Conservation (phyloP, 2,888 invertebrate species). For the Arctia plantaginis region DNA sequence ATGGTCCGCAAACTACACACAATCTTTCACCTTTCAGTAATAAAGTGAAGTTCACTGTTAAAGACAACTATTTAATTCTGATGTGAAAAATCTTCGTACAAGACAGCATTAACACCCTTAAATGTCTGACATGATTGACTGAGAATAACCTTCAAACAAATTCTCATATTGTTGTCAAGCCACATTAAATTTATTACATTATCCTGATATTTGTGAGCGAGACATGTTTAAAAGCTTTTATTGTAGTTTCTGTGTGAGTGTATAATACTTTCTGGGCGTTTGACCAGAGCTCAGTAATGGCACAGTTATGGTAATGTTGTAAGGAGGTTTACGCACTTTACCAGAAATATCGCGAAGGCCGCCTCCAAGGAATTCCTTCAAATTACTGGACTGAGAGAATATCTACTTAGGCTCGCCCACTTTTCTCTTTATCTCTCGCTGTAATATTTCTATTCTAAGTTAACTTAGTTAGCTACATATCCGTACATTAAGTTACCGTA, state of each 20-base stretch:
- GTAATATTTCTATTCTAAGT: constrained; percentile 48
- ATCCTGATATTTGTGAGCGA: neutral
- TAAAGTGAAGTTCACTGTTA: constrained; percentile 38
- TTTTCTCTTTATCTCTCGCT: constrained; percentile 46
- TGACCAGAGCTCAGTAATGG: constrained; percentile 38
- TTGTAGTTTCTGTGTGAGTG: constrained; percentile 28
- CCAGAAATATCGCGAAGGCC: constrained; percentile 40
- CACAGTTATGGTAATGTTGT: constrained; percentile 46
- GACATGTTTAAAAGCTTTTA: constrained; percentile 11
- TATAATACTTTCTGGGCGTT: constrained; percentile 37
- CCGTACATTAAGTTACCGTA: constrained; percentile 15
- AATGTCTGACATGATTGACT: no score
- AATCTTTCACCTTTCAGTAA: constrained; percentile 33
- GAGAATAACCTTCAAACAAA: no score
- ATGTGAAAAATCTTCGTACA: neutral
- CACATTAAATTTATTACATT: neutral
- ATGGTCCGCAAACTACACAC: constrained; percentile 39
- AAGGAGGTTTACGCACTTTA: constrained; percentile 43
- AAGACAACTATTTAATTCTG: constrained; percentile 12
- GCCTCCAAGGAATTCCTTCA: constrained; percentile 49
- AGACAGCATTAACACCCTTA: neutral
- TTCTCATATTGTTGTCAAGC: neutral
- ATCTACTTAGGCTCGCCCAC: constrained; percentile 41
- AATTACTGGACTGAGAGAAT: constrained; percentile 48
- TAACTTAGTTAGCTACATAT: constrained; percentile 33